These are phyloP conservation scores for Aporophyla nigra DNA, from an alignment of 2,888 invertebrate species.

Conservation along the genomic window DNA sequence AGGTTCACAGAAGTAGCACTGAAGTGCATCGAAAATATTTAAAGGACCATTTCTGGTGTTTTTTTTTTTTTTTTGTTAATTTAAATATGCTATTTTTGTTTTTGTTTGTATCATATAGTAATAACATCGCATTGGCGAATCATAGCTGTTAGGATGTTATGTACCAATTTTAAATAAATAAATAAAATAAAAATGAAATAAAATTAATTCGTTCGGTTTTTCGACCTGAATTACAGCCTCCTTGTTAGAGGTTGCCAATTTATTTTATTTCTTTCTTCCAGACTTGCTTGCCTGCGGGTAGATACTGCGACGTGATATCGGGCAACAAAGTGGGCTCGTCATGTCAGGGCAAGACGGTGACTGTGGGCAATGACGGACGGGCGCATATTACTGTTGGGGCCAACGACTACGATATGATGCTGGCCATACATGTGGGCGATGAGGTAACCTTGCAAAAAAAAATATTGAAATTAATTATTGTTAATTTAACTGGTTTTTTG, in stretches of 20 bases:
- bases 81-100: too few relatives aligned
- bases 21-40: too few relatives aligned
- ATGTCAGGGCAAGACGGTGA: conserved; percentile 92
- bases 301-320: conserved; percentile 95
- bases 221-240: neutral
- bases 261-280: conserved; percentile 67
- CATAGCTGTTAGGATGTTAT: too few relatives aligned
- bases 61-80: too few relatives aligned
- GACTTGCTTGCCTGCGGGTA: conserved; percentile 93
- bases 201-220: too few relatives aligned
- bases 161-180: too few relatives aligned
- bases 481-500: neutral
- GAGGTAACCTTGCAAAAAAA: conserved; percentile 79
- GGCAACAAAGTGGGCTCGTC: conserved; percentile 88
- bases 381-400: conserved; percentile 90
- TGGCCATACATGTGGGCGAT: conserved; percentile 92
- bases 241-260: too few relatives aligned
- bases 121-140: too few relatives aligned
- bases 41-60: too few relatives aligned
- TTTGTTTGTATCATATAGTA: too few relatives aligned
- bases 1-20: too few relatives aligned
- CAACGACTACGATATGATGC: conserved; percentile 91
- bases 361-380: conserved; percentile 90
- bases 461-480: neutral
- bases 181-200: too few relatives aligned